Base-by-base conservation (phyloP, 2,797 vertebrate species). In the Sebastes itinus region DNA sequence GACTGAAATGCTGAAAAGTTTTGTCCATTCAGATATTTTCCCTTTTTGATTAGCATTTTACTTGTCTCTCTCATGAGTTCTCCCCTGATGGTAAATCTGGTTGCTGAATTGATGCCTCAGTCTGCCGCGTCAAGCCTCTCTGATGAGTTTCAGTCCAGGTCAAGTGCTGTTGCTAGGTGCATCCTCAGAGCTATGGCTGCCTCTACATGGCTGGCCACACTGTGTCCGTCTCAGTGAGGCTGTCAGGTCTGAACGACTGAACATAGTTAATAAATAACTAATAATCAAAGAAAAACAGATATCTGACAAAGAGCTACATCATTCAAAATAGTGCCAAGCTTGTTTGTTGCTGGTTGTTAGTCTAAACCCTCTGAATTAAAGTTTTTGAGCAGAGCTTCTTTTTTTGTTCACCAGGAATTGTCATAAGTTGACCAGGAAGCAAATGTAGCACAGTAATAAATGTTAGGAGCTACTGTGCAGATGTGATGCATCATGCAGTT, bases 81-180 rank as follows among this genome's bases (percentile, higher is more conserved):
- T 54, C 54, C n/a, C 28, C 71, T 73, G 58, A 75, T 77, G 69
- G n/a, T 74, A 20, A 63, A 63, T 78, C 49, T 75, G 67, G 7
- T 3, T 30, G 33, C 49, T 72, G 42, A 58, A 77, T 84, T n/a
- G 7, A 33, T 68, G 80, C 72, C 55, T 77, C 63, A n/a, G 60
- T 77, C 49, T 72, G 61, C 68, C 2, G 7, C 60, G 75, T 61
- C 42, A 74, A 83, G 77, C 60, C 80, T 78, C 75, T 81, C 56
- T 82, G 84, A 79, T 84, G 75, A 73, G 69, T 38, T 77, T 73
- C 81, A 87, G 79, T 85, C 67, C 84, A 86, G 81, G 87, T 90
- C 82, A 86, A 89, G 78, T 81, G 81, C 77, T 72, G 87, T 61
- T 87, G 81, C 87, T 76, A 59, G 78, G 76, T 79, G 64, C 77